These are phyloP conservation scores for Stegodyphus dumicola DNA, from an alignment of 1,140 invertebrate genomes.

Conservation along the genomic window DNA sequence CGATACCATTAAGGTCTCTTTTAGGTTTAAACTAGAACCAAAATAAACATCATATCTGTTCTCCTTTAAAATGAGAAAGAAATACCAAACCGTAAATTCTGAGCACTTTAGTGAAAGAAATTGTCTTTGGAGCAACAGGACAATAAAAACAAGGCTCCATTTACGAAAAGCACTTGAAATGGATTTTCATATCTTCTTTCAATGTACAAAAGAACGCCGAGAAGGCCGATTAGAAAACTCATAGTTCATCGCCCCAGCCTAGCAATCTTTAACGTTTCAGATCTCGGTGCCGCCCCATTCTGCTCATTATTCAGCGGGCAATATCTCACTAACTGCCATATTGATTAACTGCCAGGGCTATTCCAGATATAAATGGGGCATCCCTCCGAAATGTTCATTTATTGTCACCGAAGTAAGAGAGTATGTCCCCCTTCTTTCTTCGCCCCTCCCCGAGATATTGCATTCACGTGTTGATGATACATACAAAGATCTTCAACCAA, in stretches of 20 bases:
- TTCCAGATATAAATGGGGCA: constrained; percentile 40
- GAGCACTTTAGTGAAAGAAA: too few species aligned
- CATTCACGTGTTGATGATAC: constrained; percentile 45
- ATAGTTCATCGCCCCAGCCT: constrained; percentile 1
- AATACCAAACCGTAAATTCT: too few species aligned
- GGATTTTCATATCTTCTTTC: too few species aligned
- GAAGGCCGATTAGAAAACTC: constrained; percentile 32
- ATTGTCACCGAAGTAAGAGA: constrained; percentile 21
- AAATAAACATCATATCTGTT: too few species aligned
- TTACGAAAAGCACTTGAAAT: too few species aligned
- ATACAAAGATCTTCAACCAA: not conserved
- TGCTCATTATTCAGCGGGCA: constrained; percentile 44
- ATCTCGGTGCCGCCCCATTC: constrained; percentile 24
- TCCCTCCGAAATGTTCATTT: constrained; percentile 35
- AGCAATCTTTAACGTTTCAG: constrained; percentile 43
- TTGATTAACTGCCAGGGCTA: constrained; percentile 50
- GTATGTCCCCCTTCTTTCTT: constrained; percentile 3
- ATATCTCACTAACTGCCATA: constrained; percentile 55
- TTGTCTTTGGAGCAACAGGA: too few species aligned
- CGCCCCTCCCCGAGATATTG: constrained; percentile 25
- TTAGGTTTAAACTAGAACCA: too few species aligned
- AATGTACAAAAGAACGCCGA: too few species aligned
- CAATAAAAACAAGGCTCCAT: too few species aligned
- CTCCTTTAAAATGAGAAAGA: too few species aligned
- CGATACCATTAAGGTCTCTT: too few species aligned